These are phyloP conservation scores for Thereuonema tuberculata DNA, from an alignment of 1,140 invertebrate genomes.

Conservation along the genomic window DNA sequence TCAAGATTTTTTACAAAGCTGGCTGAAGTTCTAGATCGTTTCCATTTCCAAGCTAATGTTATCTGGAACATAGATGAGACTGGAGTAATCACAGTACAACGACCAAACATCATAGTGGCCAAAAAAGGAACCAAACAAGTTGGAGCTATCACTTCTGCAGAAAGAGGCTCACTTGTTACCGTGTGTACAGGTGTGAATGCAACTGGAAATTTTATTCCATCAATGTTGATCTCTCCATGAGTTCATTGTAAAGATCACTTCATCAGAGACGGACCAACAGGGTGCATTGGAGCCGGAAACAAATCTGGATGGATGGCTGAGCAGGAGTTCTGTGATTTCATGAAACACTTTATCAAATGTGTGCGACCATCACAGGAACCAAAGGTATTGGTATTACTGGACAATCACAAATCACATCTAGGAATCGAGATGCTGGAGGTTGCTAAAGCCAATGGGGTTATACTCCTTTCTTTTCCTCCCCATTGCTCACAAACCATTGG, in stretches of 20 bases:
- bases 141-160: conserved; percentile 30
- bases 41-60: conserved; percentile 7
- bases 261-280: conserved; percentile 22
- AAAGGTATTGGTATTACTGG: background rate
- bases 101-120: conserved; percentile 32
- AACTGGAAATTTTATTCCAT: conserved; percentile 22
- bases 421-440: background rate
- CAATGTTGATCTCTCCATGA: conserved; percentile 24
- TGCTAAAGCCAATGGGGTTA: conserved; percentile 17
- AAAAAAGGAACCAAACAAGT: conserved; percentile 32
- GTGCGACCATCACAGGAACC: background rate
- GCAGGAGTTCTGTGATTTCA: background rate
- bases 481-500: conserved; percentile 21
- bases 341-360: background rate
- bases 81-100: conserved; percentile 34
- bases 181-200: conserved; percentile 18
- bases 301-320: conserved; percentile 34
- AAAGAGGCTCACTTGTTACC: conserved; percentile 28
- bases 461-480: conserved; percentile 19
- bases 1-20: background rate
- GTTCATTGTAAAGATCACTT: conserved; percentile 21
- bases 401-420: background rate
- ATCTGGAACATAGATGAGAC: conserved; percentile 39
- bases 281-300: conserved; percentile 27
- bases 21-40: background rate